These are phyloP conservation scores for Pipistrellus pipistrellus DNA, from an alignment of 2,797 vertebrate species.

Conservation along the genomic window DNA sequence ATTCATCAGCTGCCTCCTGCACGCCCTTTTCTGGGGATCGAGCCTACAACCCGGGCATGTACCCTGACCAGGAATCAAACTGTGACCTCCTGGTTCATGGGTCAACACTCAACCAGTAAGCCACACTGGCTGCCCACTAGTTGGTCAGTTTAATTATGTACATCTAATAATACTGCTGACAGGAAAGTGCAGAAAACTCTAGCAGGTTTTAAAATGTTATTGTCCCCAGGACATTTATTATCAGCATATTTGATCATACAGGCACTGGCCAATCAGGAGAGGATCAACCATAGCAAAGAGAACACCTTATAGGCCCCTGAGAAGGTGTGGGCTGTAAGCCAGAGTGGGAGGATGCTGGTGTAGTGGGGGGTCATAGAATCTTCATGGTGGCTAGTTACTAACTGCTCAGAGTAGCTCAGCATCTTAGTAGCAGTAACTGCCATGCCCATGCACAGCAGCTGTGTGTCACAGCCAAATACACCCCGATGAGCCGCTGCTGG, in stretches of 20 bases:
- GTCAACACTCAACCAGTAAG: too few relatives aligned
- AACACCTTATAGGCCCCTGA: neutral
- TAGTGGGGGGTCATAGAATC: neutral
- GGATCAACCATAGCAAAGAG: neutral
- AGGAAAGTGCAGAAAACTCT: neutral
- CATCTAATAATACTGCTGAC: neutral
- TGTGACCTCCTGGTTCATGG: too few relatives aligned
- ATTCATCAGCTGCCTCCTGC: too few relatives aligned
- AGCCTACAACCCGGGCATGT: too few relatives aligned
- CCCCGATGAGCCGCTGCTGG: conserved; percentile 73
- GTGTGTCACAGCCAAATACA: conserved; percentile 40
- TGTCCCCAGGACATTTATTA: neutral
- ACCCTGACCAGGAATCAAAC: too few relatives aligned
- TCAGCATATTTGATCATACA: conserved; percentile 45
- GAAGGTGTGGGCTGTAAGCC: neutral
- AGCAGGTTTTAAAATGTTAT: too few relatives aligned
- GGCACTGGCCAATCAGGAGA: neutral
- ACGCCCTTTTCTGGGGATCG: too few relatives aligned
- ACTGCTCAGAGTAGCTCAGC: neutral
- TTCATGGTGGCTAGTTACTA: neutral
- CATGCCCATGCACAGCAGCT: neutral
- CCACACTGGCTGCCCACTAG: too few relatives aligned
- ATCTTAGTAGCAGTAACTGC: neutral
- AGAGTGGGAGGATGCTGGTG: accelerated
- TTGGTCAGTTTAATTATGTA: neutral